These are phyloP conservation scores for Bombus ignitus DNA, from an alignment of 1,140 invertebrate species.

Conservation along the genomic window DNA sequence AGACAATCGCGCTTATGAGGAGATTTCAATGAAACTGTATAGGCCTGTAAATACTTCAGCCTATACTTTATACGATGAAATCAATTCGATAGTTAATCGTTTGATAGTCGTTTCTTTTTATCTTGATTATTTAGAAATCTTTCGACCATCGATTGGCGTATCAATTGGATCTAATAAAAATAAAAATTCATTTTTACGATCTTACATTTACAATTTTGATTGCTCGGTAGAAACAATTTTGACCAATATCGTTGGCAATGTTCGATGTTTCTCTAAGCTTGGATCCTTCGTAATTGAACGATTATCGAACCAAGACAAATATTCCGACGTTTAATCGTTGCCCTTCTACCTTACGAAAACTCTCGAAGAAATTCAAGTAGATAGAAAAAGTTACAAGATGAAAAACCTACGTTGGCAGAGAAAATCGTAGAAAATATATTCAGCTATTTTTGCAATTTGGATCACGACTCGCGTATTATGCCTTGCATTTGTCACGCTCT, in stretches of 20 bases:
- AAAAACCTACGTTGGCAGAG: background rate
- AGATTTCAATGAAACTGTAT: background rate
- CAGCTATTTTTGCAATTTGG: background rate
- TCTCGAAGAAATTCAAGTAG: background rate
- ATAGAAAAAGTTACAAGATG: background rate
- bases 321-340: background rate
- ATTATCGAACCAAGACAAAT: background rate
- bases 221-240: too few relatives aligned
- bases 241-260: too few relatives aligned
- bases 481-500: background rate
- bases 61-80: background rate
- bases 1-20: background rate
- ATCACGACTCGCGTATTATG: background rate
- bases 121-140: too few relatives aligned
- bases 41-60: too few relatives aligned
- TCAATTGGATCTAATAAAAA: too few relatives aligned
- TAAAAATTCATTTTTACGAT: too few relatives aligned
- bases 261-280: too few relatives aligned
- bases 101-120: too few relatives aligned
- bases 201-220: too few relatives aligned
- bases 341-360: background rate
- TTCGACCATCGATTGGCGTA: too few relatives aligned
- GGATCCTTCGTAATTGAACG: too few relatives aligned
- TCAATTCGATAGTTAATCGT: too few relatives aligned
- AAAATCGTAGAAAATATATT: background rate